These are phyloP conservation scores for Nycteola revayana DNA, from an alignment of 2,888 invertebrate genomes.

Conservation along the genomic window DNA sequence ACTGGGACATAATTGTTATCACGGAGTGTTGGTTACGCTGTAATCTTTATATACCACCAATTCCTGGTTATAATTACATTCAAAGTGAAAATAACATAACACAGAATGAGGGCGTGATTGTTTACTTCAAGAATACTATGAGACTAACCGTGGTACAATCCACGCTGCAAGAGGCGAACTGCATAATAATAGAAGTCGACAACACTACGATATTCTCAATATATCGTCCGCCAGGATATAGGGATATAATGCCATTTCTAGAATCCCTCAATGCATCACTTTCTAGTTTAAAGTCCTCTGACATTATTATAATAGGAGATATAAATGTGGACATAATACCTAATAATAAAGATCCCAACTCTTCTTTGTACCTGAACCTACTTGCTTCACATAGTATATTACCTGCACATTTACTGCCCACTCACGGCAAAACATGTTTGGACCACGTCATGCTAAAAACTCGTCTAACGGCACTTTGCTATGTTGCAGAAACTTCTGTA, in stretches of 20 bases:
- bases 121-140: background rate
- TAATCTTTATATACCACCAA: background rate
- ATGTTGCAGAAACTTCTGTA: background rate
- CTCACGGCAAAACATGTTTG: slow-evolving; percentile 4
- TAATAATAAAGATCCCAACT: no score
- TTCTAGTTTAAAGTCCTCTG: background rate
- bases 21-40: background rate
- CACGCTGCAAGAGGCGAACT: background rate
- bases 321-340: slow-evolving; percentile 5
- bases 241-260: background rate
- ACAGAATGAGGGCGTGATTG: slow-evolving; percentile 2
- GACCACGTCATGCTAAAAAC: slow-evolving; percentile 7
- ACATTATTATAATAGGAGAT: slow-evolving; percentile 4
- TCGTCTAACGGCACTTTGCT: background rate
- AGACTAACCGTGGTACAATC: slow-evolving; percentile 1
- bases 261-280: background rate
- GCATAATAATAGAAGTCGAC: slow-evolving; percentile 1
- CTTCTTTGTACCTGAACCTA: background rate
- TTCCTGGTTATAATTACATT: background rate
- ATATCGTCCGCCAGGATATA: slow-evolving; percentile 4
- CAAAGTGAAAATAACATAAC: background rate
- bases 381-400: background rate
- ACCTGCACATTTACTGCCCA: background rate
- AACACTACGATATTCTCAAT: background rate
- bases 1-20: background rate